phyloP scores from a whole-genome alignment of 2,113 vertebrate genomes.

The Podiceps cristatus region DNA sequence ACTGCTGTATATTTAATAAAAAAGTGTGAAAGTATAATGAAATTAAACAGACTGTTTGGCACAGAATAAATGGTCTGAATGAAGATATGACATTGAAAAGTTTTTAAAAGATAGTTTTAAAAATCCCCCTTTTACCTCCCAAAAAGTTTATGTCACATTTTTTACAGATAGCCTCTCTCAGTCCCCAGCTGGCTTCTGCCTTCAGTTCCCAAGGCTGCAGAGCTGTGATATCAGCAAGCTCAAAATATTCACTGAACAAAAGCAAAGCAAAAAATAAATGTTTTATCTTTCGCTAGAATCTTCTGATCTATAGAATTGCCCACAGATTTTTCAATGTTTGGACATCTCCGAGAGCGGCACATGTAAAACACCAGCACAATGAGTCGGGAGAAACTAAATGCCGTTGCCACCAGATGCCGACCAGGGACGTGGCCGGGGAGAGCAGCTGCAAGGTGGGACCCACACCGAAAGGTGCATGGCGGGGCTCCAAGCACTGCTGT shows the following conservation, averaged over 20 bases:
- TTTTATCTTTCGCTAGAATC: background rate
- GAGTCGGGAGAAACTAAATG: background rate
- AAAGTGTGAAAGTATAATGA: background rate
- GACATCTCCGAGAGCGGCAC: background rate
- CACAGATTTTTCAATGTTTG: background rate
- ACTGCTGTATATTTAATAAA: background rate
- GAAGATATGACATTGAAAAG: background rate
- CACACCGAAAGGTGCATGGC: background rate
- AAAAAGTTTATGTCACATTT: accelerated
- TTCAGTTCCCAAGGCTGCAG: background rate
- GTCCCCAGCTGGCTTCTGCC: background rate
- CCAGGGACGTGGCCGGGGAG: accelerated
- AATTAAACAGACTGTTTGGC: background rate
- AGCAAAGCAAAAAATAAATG: background rate
- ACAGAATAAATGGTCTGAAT: background rate
- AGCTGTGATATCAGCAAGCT: background rate
- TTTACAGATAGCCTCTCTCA: background rate
- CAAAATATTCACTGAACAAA: background rate
- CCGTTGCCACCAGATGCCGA: background rate
- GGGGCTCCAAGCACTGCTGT: too few relatives aligned
- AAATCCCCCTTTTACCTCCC: background rate
- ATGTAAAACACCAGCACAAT: background rate
- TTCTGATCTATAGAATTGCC: background rate
- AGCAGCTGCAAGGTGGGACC: background rate
- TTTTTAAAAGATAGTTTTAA: background rate